A percentile compares a stretch with the other conserved stretches of the same genome.
Evolutionary conservation across 1,140 invertebrate genomes (phyloP).

Genomic region (Drosophila bipectinata): DNA sequence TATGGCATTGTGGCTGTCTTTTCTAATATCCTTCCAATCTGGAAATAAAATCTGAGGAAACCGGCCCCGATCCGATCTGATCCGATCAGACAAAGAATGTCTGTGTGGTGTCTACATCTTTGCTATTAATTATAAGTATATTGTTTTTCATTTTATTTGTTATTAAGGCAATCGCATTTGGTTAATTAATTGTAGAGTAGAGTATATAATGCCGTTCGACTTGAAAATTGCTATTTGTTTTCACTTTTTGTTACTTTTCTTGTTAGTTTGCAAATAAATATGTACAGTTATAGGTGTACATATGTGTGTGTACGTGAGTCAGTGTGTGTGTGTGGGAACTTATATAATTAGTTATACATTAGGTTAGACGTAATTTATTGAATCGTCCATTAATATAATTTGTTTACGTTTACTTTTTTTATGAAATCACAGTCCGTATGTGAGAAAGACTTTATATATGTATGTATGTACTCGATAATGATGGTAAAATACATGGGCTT

Average conservation of each 20-base stretch:
- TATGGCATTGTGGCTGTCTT: slow-evolving; percentile 1
- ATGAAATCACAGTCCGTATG: slow-evolving; percentile 84
- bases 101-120: slow-evolving; percentile 1
- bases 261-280: slow-evolving; percentile 3
- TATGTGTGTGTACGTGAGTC: slow-evolving; percentile 9
- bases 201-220: slow-evolving; percentile 40
- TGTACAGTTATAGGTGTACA: slow-evolving; percentile 17
- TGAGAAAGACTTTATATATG: slow-evolving; percentile 81
- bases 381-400: slow-evolving; percentile 49
- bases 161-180: slow-evolving; percentile 60
- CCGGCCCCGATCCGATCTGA: slow-evolving; percentile 45
- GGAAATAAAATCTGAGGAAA: slow-evolving; percentile 66
- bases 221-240: slow-evolving; percentile 45
- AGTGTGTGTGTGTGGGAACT: slow-evolving; percentile 11
- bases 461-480: slow-evolving; percentile 63
- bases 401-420: slow-evolving; percentile 54
- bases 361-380: slow-evolving; percentile 44
- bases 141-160: slow-evolving; percentile 33
- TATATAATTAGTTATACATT: slow-evolving; percentile 34
- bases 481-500: slow-evolving; percentile 63
- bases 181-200: slow-evolving; percentile 51
- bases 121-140: slow-evolving; percentile 1
- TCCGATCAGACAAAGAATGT: slow-evolving; percentile 31
- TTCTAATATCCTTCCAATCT: slow-evolving; percentile 23
- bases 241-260: not conserved